These are phyloP conservation scores for Meda fulgida DNA, from an alignment of 2,797 vertebrate species.

Conservation along the genomic window DNA sequence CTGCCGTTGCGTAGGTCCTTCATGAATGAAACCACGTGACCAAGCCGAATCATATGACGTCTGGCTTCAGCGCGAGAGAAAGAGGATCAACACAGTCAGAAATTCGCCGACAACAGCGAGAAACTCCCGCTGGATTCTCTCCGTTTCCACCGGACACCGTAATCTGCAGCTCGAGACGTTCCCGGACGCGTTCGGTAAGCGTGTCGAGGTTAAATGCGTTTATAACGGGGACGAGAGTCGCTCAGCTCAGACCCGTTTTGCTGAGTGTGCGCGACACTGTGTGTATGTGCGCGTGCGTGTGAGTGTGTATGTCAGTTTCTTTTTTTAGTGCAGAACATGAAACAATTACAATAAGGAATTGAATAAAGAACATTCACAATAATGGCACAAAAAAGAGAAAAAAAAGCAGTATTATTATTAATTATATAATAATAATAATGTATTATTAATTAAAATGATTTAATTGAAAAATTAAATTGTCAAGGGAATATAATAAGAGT, in stretches of 20 bases:
- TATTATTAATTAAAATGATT: background rate
- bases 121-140: conserved; percentile 30
- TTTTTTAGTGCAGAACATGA: conserved; percentile 13
- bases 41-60: conserved; percentile 94
- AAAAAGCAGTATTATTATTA: background rate
- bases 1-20: conserved; percentile 82
- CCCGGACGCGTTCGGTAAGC: conserved; percentile 60
- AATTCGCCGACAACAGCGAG: conserved; percentile 46
- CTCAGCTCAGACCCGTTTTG: conserved; percentile 46
- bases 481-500: background rate
- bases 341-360: background rate
- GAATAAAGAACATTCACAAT: background rate
- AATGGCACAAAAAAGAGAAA: background rate
- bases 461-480: background rate
- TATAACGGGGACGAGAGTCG: background rate
- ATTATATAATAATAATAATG: background rate
- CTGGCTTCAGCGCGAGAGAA: conserved; percentile 81
- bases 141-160: conserved; percentile 15
- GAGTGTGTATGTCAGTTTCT: background rate
- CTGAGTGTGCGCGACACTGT: conserved; percentile 50
- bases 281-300: background rate
- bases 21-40: conserved; percentile 98
- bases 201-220: background rate
- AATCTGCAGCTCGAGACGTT: conserved; percentile 18
- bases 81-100: conserved; percentile 69